These are phyloP conservation scores for Chloropsis cyanopogon DNA, from an alignment of 2,113 vertebrate genomes.

Conservation along the genomic window DNA sequence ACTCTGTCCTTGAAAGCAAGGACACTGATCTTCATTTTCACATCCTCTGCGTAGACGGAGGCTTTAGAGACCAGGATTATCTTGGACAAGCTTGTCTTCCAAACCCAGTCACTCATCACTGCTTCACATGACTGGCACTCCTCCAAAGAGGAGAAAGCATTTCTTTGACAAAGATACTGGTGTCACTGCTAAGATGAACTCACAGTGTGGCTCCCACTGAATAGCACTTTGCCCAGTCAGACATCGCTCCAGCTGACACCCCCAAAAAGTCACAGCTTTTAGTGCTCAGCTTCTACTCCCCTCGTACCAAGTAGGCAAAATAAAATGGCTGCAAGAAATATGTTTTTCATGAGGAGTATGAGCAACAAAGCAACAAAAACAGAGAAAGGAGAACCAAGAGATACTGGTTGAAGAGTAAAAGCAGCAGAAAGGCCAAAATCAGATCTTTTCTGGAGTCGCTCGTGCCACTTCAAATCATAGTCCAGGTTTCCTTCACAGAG, in stretches of 20 bases:
- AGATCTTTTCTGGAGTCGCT: not conserved
- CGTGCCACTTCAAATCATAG: not conserved
- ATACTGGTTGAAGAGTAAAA: not conserved
- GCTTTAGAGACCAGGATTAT: not conserved
- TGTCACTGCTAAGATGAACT: not conserved
- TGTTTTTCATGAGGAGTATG: not conserved
- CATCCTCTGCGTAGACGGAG: fast-evolving
- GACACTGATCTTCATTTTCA: not conserved
- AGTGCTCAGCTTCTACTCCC: not conserved
- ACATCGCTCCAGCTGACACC: not conserved
- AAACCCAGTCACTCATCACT: not conserved
- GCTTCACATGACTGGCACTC: not conserved
- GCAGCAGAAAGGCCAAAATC: not conserved
- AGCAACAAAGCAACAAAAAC: not conserved
- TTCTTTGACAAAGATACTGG: not conserved
- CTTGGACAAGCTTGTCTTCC: not conserved
- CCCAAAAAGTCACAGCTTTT: not conserved
- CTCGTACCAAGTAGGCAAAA: not conserved
- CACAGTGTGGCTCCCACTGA: not conserved
- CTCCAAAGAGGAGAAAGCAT: not conserved
- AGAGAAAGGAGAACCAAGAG: not conserved
- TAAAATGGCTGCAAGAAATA: not conserved
- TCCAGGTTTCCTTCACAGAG: not conserved
- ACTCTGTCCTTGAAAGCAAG: not conserved
- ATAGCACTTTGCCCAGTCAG: not conserved